A percentile compares a stretch with the other conserved stretches of the same genome.
Evolutionary conservation across 2,797 vertebrate species (phyloP).

Genomic region (Peromyscus attwateri): DNA sequence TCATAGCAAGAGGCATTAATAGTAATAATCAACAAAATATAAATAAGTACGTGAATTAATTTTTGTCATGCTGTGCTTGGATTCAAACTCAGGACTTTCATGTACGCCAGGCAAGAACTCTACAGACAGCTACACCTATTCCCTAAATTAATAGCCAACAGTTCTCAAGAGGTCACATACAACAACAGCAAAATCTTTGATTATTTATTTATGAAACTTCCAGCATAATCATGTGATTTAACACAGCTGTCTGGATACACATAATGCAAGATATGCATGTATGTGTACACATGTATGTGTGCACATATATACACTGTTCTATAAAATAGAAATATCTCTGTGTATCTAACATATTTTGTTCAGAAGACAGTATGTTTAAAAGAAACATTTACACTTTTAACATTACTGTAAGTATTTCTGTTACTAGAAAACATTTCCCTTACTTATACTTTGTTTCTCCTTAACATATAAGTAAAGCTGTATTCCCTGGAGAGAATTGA

Average conservation of each 20-base stretch:
- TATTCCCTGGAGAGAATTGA: neutral
- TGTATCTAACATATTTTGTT: neutral
- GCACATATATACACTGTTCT: too few species aligned
- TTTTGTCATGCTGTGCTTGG: neutral
- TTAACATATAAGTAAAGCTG: neutral
- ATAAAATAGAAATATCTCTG: too few species aligned
- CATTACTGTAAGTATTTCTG: neutral
- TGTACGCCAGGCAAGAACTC: too few species aligned
- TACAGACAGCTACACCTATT: neutral
- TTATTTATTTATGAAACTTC: neutral
- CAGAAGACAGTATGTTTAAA: constrained; percentile 15
- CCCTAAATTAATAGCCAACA: neutral
- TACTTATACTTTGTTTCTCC: constrained; percentile 15
- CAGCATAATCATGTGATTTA: constrained; percentile 30
- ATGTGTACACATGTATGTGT: neutral
- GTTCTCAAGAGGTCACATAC: constrained; percentile 27
- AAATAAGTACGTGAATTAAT: neutral
- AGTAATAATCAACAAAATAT: neutral
- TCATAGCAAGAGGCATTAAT: neutral
- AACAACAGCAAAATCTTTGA: neutral
- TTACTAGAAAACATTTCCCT: constrained; percentile 13
- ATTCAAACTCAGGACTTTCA: neutral
- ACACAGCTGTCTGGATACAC: neutral
- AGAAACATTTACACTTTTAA: neutral
- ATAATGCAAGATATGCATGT: neutral